A percentile compares a stretch with the other conserved stretches of the same genome.
Evolutionary conservation across 2,113 vertebrate species (phyloP).

Genomic region (Rhinolophus ferrumequinum): DNA sequence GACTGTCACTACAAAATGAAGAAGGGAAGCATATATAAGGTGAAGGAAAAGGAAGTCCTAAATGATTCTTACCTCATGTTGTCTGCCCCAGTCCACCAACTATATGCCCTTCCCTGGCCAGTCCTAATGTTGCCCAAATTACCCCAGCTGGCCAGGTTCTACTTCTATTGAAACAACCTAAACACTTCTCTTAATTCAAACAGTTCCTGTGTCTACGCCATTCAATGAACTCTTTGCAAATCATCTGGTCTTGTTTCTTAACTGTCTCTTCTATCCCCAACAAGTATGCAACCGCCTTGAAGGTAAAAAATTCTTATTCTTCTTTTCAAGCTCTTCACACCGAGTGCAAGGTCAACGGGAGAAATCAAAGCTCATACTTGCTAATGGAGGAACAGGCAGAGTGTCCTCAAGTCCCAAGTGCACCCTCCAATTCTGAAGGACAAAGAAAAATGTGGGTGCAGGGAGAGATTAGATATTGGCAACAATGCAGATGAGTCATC

Average conservation of each 20-base stretch:
- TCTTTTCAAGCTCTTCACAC: background rate
- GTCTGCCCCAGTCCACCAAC: background rate
- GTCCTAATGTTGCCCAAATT: background rate
- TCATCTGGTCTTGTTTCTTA: background rate
- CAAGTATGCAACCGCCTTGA: background rate
- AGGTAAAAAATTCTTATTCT: background rate
- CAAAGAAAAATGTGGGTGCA: background rate
- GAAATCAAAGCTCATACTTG: background rate
- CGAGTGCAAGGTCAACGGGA: background rate
- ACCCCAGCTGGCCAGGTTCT: background rate
- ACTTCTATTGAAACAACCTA: background rate
- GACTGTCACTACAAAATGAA: slow-evolving; percentile 1
- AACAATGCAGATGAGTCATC: slow-evolving; percentile 8
- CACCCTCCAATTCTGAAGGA: slow-evolving; percentile 18
- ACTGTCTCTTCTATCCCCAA: background rate
- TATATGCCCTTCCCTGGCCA: background rate
- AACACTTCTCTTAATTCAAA: background rate
- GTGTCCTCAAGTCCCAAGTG: background rate
- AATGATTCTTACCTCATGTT: background rate
- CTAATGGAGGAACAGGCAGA: background rate
- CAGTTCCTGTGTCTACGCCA: background rate
- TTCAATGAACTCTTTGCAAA: background rate
- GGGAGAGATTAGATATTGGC: background rate
- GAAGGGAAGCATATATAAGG: background rate
- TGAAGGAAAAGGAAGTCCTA: background rate